Conservation (phyloP, 2,797 vertebrate species). For the Tenualosa thibaudeaui region DNA sequence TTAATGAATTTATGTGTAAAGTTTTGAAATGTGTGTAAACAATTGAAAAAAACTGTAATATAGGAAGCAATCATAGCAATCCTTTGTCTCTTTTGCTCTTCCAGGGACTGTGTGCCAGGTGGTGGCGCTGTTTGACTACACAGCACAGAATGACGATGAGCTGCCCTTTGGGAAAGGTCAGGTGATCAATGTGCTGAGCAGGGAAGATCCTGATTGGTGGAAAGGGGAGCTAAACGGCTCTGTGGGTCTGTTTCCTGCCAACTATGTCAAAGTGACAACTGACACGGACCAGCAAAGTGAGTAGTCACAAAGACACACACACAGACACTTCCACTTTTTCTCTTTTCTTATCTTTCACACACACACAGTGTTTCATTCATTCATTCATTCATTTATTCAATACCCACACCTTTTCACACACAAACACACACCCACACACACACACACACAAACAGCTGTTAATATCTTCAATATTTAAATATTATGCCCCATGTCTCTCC, state of each 20-base stretch:
- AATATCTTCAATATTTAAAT: neutral
- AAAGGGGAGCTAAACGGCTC: conserved; percentile 90
- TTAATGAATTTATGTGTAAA: too few relatives aligned
- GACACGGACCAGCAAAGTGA: conserved; percentile 91
- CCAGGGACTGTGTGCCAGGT: conserved; percentile 87
- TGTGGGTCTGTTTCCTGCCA: conserved; percentile 93
- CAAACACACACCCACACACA: neutral
- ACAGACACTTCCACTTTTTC: neutral
- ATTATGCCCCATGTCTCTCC: neutral
- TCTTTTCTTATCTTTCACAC: too few relatives aligned
- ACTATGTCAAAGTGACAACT: conserved; percentile 94
- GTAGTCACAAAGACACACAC: neutral
- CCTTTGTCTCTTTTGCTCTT: conserved; percentile 27
- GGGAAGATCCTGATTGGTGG: conserved; percentile 97
- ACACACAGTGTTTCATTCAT: neutral
- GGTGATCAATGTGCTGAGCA: conserved; percentile 92
- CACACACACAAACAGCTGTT: neutral
- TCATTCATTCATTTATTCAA: neutral
- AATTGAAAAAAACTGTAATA: too few relatives aligned
- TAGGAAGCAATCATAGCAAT: too few relatives aligned
- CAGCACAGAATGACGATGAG: conserved; percentile 93
- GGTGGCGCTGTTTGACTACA: conserved; percentile 95
- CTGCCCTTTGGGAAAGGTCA: conserved; percentile 92
- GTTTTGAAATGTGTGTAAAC: too few relatives aligned
- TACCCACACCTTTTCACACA: neutral